Evolutionary conservation across 2,113 vertebrate species (phyloP), one percentile per base, ranked within the genome.

Genomic region (Taxidea taxus): DNA sequence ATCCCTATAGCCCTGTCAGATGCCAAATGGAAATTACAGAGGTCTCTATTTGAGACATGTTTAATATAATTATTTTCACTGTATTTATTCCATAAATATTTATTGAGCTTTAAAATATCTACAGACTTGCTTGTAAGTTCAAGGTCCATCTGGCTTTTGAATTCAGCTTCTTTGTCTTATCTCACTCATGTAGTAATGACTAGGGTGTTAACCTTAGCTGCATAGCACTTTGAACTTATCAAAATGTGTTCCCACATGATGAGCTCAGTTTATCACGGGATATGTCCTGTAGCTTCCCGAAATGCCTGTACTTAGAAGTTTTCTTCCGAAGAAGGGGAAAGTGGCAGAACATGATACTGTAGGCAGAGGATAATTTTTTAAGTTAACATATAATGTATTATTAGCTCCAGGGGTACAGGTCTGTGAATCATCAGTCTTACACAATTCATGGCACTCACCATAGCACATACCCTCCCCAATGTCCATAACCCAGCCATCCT

Each of bases 81-180:
- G 7, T 90, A 37, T 94, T 90, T 95, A 85, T 97, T 84, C 58
- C 85, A 97, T 94, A 94, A 87, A 97, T 97, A 98, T 98, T 94
- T 97, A 97, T 95, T 85, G 77, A 97, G 39, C 96, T 92, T 95
- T 81, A 95, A 97, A 92, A 96, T 90, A 92, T 82, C 89, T 21
- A 66, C 66, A 91, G 83, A 88, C 78, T 97, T 96, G 74, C 74
- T 94, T 83, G 37, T 90, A 94, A 95, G 94, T 96, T 96, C 95
- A 97, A 96, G 95, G 92, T 92, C 87, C 74, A 74, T 34, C 11
- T 80, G 83, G 39, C 49, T 56, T 90, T 92, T 51, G 49, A 83
- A 84, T 96, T 92, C 39, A 51, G 54, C 47, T 91, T 80, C 90
- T 93, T 13, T 83, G 21, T 60, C 47, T 95, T 89, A 39, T 42